phyloP scores from a whole-genome alignment of 1,140 invertebrate species.

The Sarcophaga bullata region DNA sequence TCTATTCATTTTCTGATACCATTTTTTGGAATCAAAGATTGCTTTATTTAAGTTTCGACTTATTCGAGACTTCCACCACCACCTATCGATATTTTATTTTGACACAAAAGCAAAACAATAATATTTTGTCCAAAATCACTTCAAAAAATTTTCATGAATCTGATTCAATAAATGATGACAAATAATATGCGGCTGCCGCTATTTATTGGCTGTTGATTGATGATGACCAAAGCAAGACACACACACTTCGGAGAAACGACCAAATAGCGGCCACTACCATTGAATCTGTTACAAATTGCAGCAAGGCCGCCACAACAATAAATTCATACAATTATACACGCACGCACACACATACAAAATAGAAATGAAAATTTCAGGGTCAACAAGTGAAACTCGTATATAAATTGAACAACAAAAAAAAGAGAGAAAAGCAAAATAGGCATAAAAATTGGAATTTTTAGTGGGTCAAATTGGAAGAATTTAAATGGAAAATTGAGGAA shows the following conservation, averaged over 20 bases:
- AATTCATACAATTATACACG: background rate
- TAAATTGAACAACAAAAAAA: background rate
- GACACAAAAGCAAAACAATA: too few species aligned
- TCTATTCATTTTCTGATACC: too few species aligned
- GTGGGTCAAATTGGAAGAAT: too few species aligned
- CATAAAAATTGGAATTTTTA: too few species aligned
- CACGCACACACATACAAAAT: background rate
- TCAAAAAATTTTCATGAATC: too few species aligned
- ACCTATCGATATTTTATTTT: too few species aligned
- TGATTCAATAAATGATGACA: background rate
- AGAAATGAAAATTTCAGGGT: conserved; percentile 37
- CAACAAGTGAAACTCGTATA: conserved; percentile 20
- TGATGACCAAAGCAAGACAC: background rate
- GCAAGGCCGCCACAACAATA: background rate
- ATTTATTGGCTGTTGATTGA: background rate
- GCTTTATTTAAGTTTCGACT: too few species aligned
- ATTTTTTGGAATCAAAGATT: too few species aligned
- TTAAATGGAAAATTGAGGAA: background rate
- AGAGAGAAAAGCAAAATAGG: background rate
- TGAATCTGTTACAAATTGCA: background rate
- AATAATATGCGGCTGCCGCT: background rate
- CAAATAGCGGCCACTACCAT: too few species aligned
- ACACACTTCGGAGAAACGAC: too few species aligned
- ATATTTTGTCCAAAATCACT: too few species aligned
- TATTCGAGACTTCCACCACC: too few species aligned